Evolutionary conservation across 2,797 vertebrate species (phyloP), one percentile per base, ranked within the genome.

Genomic region (Gouania willdenowi): DNA sequence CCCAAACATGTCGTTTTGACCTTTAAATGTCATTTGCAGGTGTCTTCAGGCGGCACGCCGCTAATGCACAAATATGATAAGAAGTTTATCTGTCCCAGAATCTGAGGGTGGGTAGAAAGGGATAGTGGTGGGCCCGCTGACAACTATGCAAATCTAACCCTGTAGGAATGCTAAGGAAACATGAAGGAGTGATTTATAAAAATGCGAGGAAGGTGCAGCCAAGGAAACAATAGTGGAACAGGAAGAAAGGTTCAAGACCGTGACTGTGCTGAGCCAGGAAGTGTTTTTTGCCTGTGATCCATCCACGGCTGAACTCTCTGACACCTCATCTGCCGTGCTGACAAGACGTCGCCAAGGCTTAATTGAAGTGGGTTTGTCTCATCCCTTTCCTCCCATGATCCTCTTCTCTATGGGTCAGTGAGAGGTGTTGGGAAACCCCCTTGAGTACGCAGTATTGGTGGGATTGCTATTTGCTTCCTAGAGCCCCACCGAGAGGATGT

Each of bases 291-390:
- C 40, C 17, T 70, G 53, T 53, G 66, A 84, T 85, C 79, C 60
- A 73, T 81, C 81, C 59, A 69, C 24, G 43, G 45, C 71, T 85
- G 86, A 87, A 87, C 85, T 79, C 76, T 71, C 71, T 89, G 87
- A 89, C 87, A 88, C 81, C 83, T 85, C 81, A 86, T 88, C 85
- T 86, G 68, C 72, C 46, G 75, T 53, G 68, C 80, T 83, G 82
- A 82, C 81, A 79, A 85, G 83, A 75, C 81, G 65, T 82, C 57
- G 65, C 69, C 70, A 60, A 68, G 53, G 82, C 85, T 87, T 90
- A 89, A 90, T 88, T 88, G 83, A 88, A 88, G 82, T 76, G 75
- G 83, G 79, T 83, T 89, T 83, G 83, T 82, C 82, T 88, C 82
- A 75, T 85, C 78, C 77, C 76, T 70, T 77, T 74, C 85, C 80